These are phyloP conservation scores for Lanius ludovicianus DNA, from an alignment of 2,113 vertebrate species.

Conservation along the genomic window DNA sequence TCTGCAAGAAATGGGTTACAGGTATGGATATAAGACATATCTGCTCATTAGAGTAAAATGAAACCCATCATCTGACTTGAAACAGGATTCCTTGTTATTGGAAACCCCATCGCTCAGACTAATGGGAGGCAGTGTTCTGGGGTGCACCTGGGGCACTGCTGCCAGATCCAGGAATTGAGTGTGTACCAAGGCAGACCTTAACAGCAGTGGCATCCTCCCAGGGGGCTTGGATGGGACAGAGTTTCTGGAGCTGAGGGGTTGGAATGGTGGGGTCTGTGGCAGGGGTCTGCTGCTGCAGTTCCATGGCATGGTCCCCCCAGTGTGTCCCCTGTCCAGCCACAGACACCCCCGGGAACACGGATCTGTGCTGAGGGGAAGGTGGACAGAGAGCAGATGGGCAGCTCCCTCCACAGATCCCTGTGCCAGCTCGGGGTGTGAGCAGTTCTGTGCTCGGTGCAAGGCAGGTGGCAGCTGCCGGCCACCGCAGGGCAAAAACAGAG, in stretches of 20 bases:
- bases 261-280: accelerated
- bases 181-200: accelerated
- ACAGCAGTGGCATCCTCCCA: accelerated
- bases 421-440: not conserved
- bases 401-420: accelerated
- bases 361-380: not conserved
- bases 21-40: conserved; percentile 38
- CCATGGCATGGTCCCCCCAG: accelerated
- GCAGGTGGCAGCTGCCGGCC: not conserved
- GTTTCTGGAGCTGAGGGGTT: accelerated
- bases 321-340: not conserved
- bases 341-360: accelerated
- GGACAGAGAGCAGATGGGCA: not conserved
- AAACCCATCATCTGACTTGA: not conserved
- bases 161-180: accelerated
- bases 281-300: not conserved
- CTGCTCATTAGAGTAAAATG: conserved; percentile 20
- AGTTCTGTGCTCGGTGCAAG: accelerated
- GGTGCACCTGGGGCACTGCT: not conserved
- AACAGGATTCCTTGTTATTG: not conserved
- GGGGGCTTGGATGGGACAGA: accelerated
- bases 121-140: accelerated
- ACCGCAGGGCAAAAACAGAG: not conserved
- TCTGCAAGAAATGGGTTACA: conserved; percentile 16
- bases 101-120: not conserved